These are phyloP conservation scores for Anhinga rufa DNA, from an alignment of 2,113 vertebrate genomes.

Conservation along the genomic window DNA sequence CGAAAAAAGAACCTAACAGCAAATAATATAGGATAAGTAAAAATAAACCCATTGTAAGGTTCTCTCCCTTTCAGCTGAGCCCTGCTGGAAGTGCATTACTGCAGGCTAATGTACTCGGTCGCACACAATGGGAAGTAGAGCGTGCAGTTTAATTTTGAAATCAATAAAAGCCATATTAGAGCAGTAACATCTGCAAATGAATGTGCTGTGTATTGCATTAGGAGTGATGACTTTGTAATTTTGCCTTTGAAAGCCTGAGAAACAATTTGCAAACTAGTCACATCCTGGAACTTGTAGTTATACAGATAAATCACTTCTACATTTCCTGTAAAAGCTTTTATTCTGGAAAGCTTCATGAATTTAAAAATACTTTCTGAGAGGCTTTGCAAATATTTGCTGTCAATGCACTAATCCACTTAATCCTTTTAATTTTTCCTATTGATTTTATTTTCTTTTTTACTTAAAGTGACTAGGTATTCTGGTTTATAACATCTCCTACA, in stretches of 20 bases:
- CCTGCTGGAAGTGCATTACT: not conserved
- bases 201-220: not conserved
- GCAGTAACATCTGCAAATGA: not conserved
- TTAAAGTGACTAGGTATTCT: not conserved
- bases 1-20: not conserved
- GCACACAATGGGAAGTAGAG: not conserved
- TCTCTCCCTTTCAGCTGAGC: not conserved
- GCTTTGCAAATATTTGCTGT: not conserved
- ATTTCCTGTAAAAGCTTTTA: not conserved
- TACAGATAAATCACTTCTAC: not conserved
- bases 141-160: not conserved
- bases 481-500: not conserved
- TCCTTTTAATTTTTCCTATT: not conserved
- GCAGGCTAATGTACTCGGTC: not conserved
- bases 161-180: not conserved
- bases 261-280: not conserved
- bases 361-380: not conserved
- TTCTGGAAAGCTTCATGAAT: not conserved
- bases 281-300: not conserved
- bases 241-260: not conserved
- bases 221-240: not conserved
- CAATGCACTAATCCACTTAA: not conserved
- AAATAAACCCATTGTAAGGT: not conserved
- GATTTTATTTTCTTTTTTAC: not conserved
- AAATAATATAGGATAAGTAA: not conserved